Conservation (phyloP, 2,888 invertebrate species). For the Chelonus formosanus region DNA sequence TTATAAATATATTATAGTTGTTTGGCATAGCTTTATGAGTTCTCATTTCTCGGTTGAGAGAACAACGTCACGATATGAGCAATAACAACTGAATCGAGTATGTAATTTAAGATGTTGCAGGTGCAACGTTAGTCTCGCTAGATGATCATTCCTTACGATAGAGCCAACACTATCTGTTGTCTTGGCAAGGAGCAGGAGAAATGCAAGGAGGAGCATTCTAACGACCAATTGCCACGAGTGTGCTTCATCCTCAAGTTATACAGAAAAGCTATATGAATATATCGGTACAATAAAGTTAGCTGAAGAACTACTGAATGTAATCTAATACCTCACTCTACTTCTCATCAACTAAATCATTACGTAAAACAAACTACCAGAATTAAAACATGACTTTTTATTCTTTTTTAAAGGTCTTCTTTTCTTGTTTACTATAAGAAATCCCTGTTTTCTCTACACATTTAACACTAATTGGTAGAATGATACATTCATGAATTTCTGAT, state of each 20-base stretch:
- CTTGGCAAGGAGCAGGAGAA: conserved; percentile 13
- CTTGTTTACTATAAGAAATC: too few relatives aligned
- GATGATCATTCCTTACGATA: conserved; percentile 29
- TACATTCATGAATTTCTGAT: not conserved
- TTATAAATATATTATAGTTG: too few relatives aligned
- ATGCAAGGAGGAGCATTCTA: conserved; percentile 19
- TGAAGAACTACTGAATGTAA: conserved; percentile 25
- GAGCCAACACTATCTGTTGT: conserved; percentile 32
- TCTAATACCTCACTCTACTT: conserved; percentile 28
- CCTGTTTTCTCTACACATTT: too few relatives aligned
- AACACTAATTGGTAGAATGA: conserved; percentile 3
- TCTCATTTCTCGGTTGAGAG: conserved; percentile 28
- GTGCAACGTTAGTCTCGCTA: conserved; percentile 33
- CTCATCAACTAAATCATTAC: conserved; percentile 30
- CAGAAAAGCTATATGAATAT: conserved; percentile 22
- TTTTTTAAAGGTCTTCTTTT: not conserved
- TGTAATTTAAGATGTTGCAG: conserved; percentile 43
- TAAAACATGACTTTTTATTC: conserved; percentile 4
- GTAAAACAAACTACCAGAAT: conserved; percentile 26
- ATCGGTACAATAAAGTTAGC: conserved; percentile 9
- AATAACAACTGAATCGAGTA: conserved; percentile 43
- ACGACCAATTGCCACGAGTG: conserved; percentile 33
- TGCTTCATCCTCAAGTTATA: conserved; percentile 21
- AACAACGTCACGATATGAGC: conserved; percentile 29
- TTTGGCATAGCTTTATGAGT: not conserved